Evolutionary conservation across 2,797 vertebrate species (phyloP).

Genomic region (Glyptemys insculpta): DNA sequence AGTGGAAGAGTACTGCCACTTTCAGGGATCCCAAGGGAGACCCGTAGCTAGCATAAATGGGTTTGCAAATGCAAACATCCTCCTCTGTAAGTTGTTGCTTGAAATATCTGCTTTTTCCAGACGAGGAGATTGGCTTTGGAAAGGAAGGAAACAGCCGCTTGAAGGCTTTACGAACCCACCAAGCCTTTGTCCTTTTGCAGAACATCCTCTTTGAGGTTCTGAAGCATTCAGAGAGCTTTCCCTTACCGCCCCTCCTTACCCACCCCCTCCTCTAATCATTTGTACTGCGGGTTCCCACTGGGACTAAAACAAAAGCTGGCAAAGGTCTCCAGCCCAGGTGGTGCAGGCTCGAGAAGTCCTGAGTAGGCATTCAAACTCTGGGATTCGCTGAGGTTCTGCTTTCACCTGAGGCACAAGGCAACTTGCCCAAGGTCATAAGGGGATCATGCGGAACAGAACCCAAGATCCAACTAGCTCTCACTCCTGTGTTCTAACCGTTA

Average conservation of each 20-base stretch:
- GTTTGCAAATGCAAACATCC: not conserved
- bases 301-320: not conserved
- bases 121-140: slow-evolving; percentile 19
- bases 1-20: not conserved
- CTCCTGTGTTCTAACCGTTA: not conserved
- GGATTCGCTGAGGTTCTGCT: not conserved
- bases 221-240: not conserved
- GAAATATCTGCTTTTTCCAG: not conserved
- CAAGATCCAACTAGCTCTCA: not conserved
- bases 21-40: not conserved
- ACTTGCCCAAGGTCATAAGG: not conserved
- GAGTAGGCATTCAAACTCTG: not conserved
- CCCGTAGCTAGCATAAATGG: not conserved
- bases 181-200: not conserved
- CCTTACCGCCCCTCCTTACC: not conserved
- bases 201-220: not conserved
- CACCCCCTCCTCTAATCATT: not conserved
- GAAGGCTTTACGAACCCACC: not conserved
- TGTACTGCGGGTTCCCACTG: not conserved
- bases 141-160: slow-evolving; percentile 14
- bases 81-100: not conserved
- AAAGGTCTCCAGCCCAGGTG: not conserved
- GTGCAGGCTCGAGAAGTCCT: not conserved
- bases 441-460: slow-evolving; percentile 13
- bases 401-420: not conserved